Evolutionary conservation across 2,797 vertebrate genomes (phyloP).

Genomic region (Acestrorhynchus altus): DNA sequence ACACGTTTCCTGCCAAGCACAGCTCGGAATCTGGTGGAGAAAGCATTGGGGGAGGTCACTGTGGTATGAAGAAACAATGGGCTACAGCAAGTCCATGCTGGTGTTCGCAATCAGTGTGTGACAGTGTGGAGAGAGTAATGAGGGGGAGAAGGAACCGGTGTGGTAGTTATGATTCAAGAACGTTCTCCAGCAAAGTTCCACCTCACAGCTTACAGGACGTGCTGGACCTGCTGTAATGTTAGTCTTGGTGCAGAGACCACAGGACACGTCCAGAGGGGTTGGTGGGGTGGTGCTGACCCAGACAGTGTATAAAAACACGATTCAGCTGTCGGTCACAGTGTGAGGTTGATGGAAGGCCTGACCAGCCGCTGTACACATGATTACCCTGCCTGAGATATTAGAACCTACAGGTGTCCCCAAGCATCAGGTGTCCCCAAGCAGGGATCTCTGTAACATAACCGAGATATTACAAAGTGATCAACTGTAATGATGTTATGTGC

Average conservation of each 20-base stretch:
- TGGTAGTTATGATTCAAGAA: too few relatives aligned
- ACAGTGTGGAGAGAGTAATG: neutral
- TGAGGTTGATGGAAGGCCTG: neutral
- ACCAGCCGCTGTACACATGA: neutral
- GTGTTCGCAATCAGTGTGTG: constrained; percentile 10
- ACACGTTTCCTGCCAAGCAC: constrained; percentile 68
- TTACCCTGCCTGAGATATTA: neutral
- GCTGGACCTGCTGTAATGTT: neutral
- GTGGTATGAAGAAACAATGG: constrained; percentile 28
- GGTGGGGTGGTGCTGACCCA: too few relatives aligned
- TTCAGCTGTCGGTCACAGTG: too few relatives aligned
- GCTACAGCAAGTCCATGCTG: constrained; percentile 9
- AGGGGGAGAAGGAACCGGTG: neutral
- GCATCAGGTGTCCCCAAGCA: too few relatives aligned
- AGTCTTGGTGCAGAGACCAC: too few relatives aligned
- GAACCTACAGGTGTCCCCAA: neutral
- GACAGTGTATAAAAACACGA: too few relatives aligned
- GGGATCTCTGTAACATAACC: too few relatives aligned
- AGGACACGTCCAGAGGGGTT: too few relatives aligned
- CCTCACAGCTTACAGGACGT: too few relatives aligned
- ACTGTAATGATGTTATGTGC: too few relatives aligned
- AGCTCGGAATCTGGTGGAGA: constrained; percentile 31
- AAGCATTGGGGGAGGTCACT: constrained; percentile 49
- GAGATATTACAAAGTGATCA: too few relatives aligned
- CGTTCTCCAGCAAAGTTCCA: neutral